phyloP scores from a whole-genome alignment of 2,888 invertebrate species.

The Diplolepis rosae region DNA sequence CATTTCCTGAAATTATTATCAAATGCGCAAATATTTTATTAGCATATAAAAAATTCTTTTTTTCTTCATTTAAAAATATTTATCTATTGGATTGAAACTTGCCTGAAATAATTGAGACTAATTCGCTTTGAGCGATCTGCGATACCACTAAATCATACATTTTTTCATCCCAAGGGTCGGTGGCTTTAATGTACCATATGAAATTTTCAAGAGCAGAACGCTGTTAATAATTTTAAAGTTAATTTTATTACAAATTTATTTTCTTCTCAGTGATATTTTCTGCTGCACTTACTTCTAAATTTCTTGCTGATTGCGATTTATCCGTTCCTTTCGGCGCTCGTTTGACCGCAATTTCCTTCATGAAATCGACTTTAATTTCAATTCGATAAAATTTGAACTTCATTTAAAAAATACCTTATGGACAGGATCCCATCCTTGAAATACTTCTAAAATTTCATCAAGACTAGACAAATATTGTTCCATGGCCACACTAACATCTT shows the following conservation, averaged over 20 bases:
- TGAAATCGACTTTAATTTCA: neutral
- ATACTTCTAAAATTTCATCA: conserved; percentile 45
- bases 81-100: neutral
- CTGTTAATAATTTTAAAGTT: neutral
- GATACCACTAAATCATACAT: conserved; percentile 50
- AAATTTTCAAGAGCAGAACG: conserved; percentile 45
- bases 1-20: neutral
- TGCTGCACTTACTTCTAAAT: neutral
- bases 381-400: neutral
- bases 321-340: neutral
- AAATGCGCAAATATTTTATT: neutral
- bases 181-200: conserved; percentile 56
- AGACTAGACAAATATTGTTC: conserved; percentile 49
- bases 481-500: conserved; percentile 40
- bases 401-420: conserved; percentile 31
- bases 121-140: conserved; percentile 45
- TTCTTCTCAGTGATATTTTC: neutral
- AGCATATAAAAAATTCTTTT: neutral
- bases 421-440: conserved; percentile 51
- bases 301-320: neutral
- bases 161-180: conserved; percentile 52
- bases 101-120: conserved; percentile 4
- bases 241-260: no score
- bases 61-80: neutral
- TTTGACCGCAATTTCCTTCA: neutral